Conservation (phyloP, 2,888 invertebrate genomes). For the Nemapogon koenigi region DNA sequence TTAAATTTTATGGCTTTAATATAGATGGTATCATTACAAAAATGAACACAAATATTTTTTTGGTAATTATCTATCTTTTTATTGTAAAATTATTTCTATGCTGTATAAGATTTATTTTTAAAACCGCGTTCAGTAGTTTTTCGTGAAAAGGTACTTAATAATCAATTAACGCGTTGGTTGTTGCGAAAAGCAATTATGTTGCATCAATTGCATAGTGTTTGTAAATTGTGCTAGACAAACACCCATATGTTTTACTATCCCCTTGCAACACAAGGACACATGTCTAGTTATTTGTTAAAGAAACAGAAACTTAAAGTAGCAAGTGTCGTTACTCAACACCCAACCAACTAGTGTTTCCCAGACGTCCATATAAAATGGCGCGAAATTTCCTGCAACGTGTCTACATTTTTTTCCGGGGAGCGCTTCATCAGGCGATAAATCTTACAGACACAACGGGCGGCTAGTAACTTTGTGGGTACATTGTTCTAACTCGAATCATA, state of each 20-base stretch:
- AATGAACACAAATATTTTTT: too few relatives aligned
- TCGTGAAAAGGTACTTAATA: too few relatives aligned
- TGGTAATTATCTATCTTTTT: too few relatives aligned
- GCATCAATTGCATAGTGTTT: not conserved
- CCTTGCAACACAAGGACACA: too few relatives aligned
- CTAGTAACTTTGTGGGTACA: not conserved
- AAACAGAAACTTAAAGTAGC: not conserved
- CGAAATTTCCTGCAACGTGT: conserved; percentile 27
- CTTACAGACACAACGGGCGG: conserved; percentile 27
- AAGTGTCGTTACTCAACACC: conserved; percentile 4
- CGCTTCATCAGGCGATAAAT: conserved; percentile 45
- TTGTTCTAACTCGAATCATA: conserved; percentile 4
- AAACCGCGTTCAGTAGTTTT: too few relatives aligned
- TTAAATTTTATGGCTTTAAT: too few relatives aligned
- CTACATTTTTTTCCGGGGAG: conserved; percentile 32
- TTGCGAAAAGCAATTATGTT: not conserved
- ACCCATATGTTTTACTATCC: too few relatives aligned
- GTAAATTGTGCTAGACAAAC: too few relatives aligned
- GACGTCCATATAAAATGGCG: conserved; percentile 30
- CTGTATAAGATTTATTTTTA: too few relatives aligned
- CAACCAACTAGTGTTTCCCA: conserved; percentile 7
- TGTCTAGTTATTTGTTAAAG: too few relatives aligned
- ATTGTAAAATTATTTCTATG: too few relatives aligned
- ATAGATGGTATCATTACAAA: too few relatives aligned
- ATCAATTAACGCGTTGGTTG: not conserved